These are phyloP conservation scores for Melanostoma scalare DNA, from an alignment of 2,888 invertebrate species.

Conservation along the genomic window DNA sequence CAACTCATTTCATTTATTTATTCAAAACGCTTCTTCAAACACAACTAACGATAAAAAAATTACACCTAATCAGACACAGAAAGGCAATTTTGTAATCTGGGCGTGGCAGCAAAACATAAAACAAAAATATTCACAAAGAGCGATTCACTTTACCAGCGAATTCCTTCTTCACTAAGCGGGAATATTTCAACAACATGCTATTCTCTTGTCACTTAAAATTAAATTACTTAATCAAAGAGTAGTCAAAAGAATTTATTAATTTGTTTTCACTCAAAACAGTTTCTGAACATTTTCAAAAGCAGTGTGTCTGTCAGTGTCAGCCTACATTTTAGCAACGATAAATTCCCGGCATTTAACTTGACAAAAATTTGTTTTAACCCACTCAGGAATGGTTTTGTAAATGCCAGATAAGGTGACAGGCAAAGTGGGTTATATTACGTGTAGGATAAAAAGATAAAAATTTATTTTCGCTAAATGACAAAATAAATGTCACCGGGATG, in stretches of 20 bases:
- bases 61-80: too few species aligned
- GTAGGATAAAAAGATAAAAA: background rate
- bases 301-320: conserved; percentile 2
- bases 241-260: background rate
- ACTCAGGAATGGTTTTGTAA: conserved; percentile 15
- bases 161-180: too few species aligned
- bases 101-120: too few species aligned
- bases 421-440: conserved; percentile 3
- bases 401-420: conserved; percentile 42
- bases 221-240: too few species aligned
- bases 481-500: conserved; percentile 23
- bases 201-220: too few species aligned
- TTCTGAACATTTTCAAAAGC: conserved; percentile 12
- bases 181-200: too few species aligned
- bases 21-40: too few species aligned
- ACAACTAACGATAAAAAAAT: too few species aligned
- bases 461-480: conserved; percentile 12
- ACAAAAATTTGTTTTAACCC: background rate
- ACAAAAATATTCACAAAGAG: too few species aligned
- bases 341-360: conserved; percentile 29
- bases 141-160: too few species aligned
- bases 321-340: conserved; percentile 32
- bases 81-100: too few species aligned
- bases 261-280: conserved; percentile 11
- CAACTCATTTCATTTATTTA: too few species aligned